Conservation (phyloP, 2,888 invertebrate species). For the Nephrotoma flavescens region DNA sequence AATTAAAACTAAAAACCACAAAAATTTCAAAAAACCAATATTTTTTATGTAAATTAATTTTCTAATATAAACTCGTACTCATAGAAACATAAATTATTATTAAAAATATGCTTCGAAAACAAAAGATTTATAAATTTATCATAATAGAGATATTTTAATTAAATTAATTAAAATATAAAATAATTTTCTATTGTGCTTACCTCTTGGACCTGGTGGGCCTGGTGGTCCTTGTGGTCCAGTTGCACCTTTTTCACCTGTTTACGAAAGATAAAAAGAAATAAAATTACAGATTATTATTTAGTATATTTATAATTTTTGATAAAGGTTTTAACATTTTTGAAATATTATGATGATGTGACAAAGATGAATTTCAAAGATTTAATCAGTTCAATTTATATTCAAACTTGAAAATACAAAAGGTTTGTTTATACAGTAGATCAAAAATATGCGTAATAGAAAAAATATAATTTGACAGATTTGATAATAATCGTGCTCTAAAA, state of each 20-base stretch:
- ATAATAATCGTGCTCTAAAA: too few species aligned
- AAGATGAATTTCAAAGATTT: not conserved
- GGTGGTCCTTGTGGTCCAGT: conserved; percentile 51
- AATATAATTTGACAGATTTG: too few species aligned
- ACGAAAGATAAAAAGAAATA: conserved; percentile 9
- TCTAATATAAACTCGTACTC: not conserved
- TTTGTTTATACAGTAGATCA: too few species aligned
- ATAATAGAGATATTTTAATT: not conserved
- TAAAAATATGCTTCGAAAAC: not conserved
- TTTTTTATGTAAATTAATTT: not conserved
- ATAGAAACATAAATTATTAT: not conserved
- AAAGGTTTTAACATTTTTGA: not conserved
- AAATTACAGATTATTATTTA: not conserved
- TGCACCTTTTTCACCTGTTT: conserved; percentile 37
- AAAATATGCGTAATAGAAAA: too few species aligned
- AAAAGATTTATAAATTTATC: not conserved
- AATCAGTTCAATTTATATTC: not conserved
- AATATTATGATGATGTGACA: not conserved
- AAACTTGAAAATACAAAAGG: too few species aligned
- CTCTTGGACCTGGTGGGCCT: conserved; percentile 57
- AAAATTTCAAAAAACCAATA: not conserved
- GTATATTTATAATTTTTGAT: not conserved
- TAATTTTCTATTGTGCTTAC: conserved; percentile 25
- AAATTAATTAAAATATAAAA: not conserved
- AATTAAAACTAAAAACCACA: not conserved